Percentiles rank a stretch among this genome's conserved stretches.
These are phyloP conservation scores for Drosophila hamatofila DNA, from an alignment of 2,888 invertebrate species.

Conservation along the genomic window DNA sequence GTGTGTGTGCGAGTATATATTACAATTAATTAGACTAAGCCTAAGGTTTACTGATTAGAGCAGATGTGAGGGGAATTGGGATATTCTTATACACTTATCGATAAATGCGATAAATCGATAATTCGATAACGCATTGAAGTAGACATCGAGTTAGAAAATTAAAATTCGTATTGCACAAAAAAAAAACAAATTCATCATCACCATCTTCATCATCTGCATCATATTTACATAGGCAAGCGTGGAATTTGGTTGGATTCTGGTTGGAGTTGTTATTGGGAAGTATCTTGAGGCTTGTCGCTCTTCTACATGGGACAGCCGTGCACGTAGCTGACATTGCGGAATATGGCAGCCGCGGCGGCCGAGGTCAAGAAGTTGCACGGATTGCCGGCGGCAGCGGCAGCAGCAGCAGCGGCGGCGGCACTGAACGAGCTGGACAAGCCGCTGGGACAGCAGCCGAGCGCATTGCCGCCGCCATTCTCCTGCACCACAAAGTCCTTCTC, in stretches of 20 bases:
- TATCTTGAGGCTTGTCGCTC: background rate
- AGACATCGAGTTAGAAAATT: background rate
- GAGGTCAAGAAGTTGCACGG: slow-evolving; percentile 89
- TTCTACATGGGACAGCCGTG: slow-evolving; percentile 89
- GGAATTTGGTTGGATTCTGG: background rate
- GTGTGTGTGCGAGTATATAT: slow-evolving; percentile 44
- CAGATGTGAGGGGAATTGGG: background rate
- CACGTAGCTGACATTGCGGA: slow-evolving; percentile 90
- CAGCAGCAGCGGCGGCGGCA: slow-evolving; percentile 71
- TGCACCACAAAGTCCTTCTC: slow-evolving; percentile 88
- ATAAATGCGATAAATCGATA: slow-evolving; percentile 26
- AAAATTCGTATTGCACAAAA: slow-evolving; percentile 68
- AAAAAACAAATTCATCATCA: slow-evolving; percentile 5
- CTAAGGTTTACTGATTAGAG: slow-evolving; percentile 51
- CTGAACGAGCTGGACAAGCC: slow-evolving; percentile 80
- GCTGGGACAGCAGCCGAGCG: slow-evolving; percentile 83
- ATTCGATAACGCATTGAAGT: slow-evolving; percentile 11
- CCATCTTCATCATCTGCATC: background rate
- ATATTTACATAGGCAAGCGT: slow-evolving; percentile 32
- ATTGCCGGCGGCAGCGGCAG: slow-evolving; percentile 82
- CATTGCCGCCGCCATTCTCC: slow-evolving; percentile 69
- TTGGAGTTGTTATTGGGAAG: background rate
- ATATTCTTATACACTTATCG: slow-evolving; percentile 15
- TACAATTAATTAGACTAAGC: slow-evolving; percentile 74
- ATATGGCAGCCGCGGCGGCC: slow-evolving; percentile 88